phyloP scores from a whole-genome alignment of 2,888 invertebrate genomes.

The Hydrotaea cyrtoneurina region DNA sequence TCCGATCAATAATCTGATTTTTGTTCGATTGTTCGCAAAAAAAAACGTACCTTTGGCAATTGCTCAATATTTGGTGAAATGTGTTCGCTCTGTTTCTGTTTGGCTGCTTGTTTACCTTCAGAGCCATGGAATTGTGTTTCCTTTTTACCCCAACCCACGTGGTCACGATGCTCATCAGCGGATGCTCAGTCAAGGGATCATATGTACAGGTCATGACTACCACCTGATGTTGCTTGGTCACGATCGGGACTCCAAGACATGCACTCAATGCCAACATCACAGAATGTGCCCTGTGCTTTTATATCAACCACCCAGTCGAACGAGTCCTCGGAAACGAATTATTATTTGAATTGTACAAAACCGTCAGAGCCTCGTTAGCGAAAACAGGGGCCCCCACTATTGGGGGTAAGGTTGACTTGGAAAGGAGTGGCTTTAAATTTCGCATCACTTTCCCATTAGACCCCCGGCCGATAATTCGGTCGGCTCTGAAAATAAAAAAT shows the following conservation, averaged over 20 bases:
- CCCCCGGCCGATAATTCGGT: too few relatives aligned
- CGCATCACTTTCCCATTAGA: too few relatives aligned
- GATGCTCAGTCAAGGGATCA: conserved; percentile 84
- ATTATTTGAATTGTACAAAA: too few relatives aligned
- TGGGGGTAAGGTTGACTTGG: too few relatives aligned
- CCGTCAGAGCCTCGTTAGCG: too few relatives aligned
- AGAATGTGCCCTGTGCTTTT: conserved; percentile 78
- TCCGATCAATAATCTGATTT: too few relatives aligned
- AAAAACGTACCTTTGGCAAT: conserved; percentile 70
- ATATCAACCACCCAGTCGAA: too few relatives aligned
- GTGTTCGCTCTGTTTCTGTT: conserved; percentile 81
- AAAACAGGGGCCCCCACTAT: too few relatives aligned
- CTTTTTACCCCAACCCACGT: conserved; percentile 97
- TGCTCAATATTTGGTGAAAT: conserved; percentile 68
- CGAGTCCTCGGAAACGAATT: too few relatives aligned
- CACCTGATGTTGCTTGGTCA: conserved; percentile 82
- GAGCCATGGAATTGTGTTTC: conserved; percentile 98
- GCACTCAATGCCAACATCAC: conserved; percentile 81
- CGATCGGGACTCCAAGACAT: conserved; percentile 90
- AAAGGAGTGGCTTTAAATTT: too few relatives aligned
- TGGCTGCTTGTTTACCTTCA: conserved; percentile 90
- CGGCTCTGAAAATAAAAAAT: too few relatives aligned
- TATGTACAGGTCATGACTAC: conserved; percentile 85
- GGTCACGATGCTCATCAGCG: conserved; percentile 88
- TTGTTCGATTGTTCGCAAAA: too few relatives aligned